Evolutionary conservation across 2,888 invertebrate species (phyloP).

Genomic region (Spodoptera exigua): DNA sequence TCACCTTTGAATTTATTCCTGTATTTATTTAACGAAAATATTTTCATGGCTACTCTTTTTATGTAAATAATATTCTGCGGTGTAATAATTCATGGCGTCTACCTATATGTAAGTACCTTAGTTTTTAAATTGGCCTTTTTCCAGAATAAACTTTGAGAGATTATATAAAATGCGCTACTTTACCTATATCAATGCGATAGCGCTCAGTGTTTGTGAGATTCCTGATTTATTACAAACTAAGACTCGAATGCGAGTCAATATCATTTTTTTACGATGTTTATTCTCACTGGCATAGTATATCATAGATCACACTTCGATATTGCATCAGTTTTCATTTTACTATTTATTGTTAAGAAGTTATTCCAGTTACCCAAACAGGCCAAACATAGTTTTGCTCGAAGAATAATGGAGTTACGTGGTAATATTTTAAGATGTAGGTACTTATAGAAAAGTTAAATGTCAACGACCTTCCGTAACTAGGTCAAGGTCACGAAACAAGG

Average conservation of each 20-base stretch:
- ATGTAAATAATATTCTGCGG: constrained; percentile 29
- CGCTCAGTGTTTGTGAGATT: constrained; percentile 43
- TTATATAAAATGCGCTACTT: constrained; percentile 13
- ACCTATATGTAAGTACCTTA: constrained; percentile 39
- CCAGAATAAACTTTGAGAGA: constrained; percentile 64
- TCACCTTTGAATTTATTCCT: constrained; percentile 5
- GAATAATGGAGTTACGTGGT: constrained; percentile 11
- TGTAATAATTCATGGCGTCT: constrained; percentile 17
- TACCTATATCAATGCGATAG: constrained; percentile 12
- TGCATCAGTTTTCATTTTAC: constrained; percentile 20
- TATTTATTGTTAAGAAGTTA: constrained; percentile 25
- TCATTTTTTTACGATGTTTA: constrained; percentile 15
- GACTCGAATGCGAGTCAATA: constrained; percentile 38
- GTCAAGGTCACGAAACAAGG: constrained; percentile 60
- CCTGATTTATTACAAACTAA: constrained; percentile 52
- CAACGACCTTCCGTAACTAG: constrained; percentile 61
- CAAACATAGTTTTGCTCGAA: constrained; percentile 28
- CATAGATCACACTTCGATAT: constrained; percentile 1
- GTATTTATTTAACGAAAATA: constrained; percentile 12
- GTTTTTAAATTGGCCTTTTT: constrained; percentile 65
- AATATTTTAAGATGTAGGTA: constrained; percentile 27
- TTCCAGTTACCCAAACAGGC: constrained; percentile 11
- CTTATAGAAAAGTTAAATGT: constrained; percentile 38
- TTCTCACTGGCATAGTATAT: constrained; percentile 10
- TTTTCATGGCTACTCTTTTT: constrained; percentile 20